Conservation (phyloP, 2,113 vertebrate genomes). For the Lepidothrix coronata region DNA sequence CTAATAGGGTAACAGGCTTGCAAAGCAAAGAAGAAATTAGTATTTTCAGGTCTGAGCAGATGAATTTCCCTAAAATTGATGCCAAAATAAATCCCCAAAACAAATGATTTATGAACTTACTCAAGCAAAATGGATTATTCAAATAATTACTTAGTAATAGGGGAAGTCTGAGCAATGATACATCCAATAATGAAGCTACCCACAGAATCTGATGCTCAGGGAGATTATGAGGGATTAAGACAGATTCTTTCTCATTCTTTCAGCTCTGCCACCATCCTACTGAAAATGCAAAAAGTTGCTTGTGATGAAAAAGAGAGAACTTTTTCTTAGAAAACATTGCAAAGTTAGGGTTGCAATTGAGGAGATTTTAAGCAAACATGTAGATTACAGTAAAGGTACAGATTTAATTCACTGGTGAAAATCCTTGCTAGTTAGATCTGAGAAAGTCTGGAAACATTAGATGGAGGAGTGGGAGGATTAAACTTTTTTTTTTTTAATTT, state of each 20-base stretch:
- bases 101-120: constrained; percentile 45
- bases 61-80: not conserved
- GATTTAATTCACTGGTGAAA: not conserved
- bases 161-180: constrained; percentile 47
- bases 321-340: not conserved
- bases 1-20: not conserved
- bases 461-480: not conserved
- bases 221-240: constrained; percentile 62
- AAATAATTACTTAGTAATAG: constrained; percentile 57
- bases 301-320: not conserved
- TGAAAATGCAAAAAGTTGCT: not conserved
- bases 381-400: not conserved
- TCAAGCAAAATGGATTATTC: constrained; percentile 49
- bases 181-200: constrained; percentile 55
- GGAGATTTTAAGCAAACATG: not conserved
- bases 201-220: constrained; percentile 33
- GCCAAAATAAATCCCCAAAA: constrained; percentile 24
- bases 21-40: not conserved
- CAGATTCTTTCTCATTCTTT: constrained; percentile 8
- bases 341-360: not conserved
- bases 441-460: not conserved
- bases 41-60: not conserved
- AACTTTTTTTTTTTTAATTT: not conserved
- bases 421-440: not conserved
- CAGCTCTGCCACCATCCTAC: not conserved